Percentiles rank a stretch among this genome's conserved stretches.
Evolutionary conservation across 2,888 invertebrate species (phyloP).

Genomic region (Salpingus planirostris): DNA sequence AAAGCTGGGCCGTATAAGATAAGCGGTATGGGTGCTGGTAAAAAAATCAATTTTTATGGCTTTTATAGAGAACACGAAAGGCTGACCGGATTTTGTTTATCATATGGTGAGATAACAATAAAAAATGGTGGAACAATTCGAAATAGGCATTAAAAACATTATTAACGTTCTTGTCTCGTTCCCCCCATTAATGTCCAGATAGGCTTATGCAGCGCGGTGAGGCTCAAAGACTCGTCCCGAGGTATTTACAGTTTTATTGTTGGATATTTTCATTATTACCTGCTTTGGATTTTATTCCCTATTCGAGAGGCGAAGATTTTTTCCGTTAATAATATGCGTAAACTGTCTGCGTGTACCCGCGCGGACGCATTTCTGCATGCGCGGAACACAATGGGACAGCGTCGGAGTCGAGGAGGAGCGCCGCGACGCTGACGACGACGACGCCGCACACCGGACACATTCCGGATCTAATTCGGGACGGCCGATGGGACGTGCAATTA

Average conservation of each 20-base stretch:
- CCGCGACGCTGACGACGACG: too few species aligned
- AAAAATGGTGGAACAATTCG: constrained; percentile 21
- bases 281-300: constrained; percentile 32
- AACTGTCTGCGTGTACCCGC: too few species aligned
- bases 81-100: constrained; percentile 8
- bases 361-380: too few species aligned
- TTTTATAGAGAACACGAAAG: constrained; percentile 8
- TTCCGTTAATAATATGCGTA: constrained; percentile 6
- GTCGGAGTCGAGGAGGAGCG: too few species aligned
- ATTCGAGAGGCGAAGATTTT: constrained; percentile 24
- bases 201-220: constrained; percentile 35
- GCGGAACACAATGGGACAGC: too few species aligned
- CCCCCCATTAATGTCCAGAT: constrained; percentile 36
- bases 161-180: constrained; percentile 35
- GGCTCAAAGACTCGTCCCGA: constrained; percentile 32
- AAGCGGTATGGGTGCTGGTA: constrained; percentile 1
- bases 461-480: too few species aligned
- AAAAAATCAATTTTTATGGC: constrained; percentile 3
- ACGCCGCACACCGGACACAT: too few species aligned
- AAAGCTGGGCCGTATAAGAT: too few species aligned
- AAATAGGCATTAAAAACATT: constrained; percentile 32
- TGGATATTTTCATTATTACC: constrained; percentile 38
- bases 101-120: constrained; percentile 6
- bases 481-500: too few species aligned
- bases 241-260: constrained; percentile 39